phyloP scores from a whole-genome alignment of 1,140 invertebrate species.

The Sinonovacula constricta region DNA sequence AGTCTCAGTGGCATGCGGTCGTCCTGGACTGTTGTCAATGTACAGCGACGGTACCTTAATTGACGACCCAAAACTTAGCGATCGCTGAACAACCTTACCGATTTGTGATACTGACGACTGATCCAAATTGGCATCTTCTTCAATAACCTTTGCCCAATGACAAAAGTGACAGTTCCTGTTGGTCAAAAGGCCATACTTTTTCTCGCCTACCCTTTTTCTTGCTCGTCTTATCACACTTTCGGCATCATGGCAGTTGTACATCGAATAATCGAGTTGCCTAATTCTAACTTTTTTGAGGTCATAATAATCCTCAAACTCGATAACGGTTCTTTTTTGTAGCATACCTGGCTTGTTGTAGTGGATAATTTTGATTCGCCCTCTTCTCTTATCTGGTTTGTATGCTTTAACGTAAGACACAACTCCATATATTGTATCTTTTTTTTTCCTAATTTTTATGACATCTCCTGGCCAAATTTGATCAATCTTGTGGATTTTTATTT shows the following conservation, averaged over 20 bases:
- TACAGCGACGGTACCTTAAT: not conserved
- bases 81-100: not conserved
- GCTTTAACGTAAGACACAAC: not conserved
- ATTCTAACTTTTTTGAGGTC: constrained; percentile 17
- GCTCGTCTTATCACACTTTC: constrained; percentile 16
- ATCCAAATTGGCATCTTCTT: constrained; percentile 1
- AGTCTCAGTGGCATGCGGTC: not conserved
- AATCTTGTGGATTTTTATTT: not conserved
- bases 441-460: constrained; percentile 3
- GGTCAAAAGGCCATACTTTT: constrained; percentile 25
- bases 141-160: constrained; percentile 39
- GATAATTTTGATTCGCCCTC: constrained; percentile 1
- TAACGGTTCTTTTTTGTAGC: constrained; percentile 3
- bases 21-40: not conserved
- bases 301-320: constrained; percentile 1
- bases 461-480: constrained; percentile 5
- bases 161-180: constrained; percentile 44
- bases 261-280: constrained; percentile 1
- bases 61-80: not conserved
- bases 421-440: not conserved
- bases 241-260: constrained; percentile 3
- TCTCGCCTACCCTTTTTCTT: constrained; percentile 27
- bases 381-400: not conserved
- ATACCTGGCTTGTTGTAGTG: constrained; percentile 5
- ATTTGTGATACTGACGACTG: too few species aligned